Percentiles rank a stretch among this genome's conserved stretches.
Conservation (phyloP, 2,888 invertebrate genomes). For the Drosophila bunnanda region DNA sequence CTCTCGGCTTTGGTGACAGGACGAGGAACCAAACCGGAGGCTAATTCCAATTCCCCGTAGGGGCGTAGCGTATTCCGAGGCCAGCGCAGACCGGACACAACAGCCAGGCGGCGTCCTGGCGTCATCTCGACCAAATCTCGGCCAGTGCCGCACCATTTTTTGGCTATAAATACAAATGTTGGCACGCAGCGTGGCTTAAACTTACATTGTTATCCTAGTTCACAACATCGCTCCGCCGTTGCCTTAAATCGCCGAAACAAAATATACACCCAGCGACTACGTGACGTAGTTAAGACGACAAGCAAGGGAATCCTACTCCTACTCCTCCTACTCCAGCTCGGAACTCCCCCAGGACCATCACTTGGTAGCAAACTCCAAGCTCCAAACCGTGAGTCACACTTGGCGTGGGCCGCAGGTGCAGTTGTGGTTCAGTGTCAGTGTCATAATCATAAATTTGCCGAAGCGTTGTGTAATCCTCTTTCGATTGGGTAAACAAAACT, state of each 20-base stretch:
- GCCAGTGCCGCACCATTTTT: conserved; percentile 51
- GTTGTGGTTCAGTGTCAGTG: conserved; percentile 48
- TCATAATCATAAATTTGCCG: conserved; percentile 43
- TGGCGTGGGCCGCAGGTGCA: conserved; percentile 42
- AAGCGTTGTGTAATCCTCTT: conserved; percentile 47
- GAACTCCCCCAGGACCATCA: conserved; percentile 23
- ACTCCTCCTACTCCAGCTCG: conserved; percentile 8
- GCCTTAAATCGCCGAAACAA: conserved; percentile 18
- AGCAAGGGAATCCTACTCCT: conserved; percentile 15
- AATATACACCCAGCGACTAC: conserved; percentile 37
- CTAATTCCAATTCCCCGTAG: conserved; percentile 47
- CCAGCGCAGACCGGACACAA: conserved; percentile 58
- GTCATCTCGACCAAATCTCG: conserved; percentile 67
- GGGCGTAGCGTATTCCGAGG: conserved; percentile 71
- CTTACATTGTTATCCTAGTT: conserved; percentile 82
- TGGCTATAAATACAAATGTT: conserved; percentile 83
- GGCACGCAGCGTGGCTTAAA: conserved; percentile 81
- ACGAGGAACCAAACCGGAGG: conserved; percentile 38
- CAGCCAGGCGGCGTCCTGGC: conserved; percentile 37
- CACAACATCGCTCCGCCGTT: conserved; percentile 67
- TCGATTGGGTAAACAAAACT: conserved; percentile 51
- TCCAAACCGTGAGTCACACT: conserved; percentile 44
- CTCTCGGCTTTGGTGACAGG: conserved; percentile 68
- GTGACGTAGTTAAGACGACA: conserved; percentile 46
- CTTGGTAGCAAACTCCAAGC: conserved; percentile 10